Evolutionary conservation across 2,888 invertebrate genomes (phyloP), one percentile per base, ranked within the genome.

Genomic region (Eurytoma adleriae): DNA sequence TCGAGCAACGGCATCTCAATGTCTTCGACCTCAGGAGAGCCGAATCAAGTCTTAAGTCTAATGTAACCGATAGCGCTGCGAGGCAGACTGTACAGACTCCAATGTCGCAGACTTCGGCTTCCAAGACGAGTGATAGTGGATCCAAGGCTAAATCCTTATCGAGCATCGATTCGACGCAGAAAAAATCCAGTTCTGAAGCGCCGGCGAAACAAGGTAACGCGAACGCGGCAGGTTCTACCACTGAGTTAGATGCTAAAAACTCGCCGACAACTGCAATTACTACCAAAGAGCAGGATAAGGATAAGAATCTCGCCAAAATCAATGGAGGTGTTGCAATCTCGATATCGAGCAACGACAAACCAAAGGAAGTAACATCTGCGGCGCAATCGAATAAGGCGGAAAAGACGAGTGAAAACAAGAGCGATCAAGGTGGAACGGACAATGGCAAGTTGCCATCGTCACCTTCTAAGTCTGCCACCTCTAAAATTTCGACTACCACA

Each of bases 11-110:
- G n/a, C 85, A 86, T 40, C 75, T 82, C 40, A 87, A 84, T 40
- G 86, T 84, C 50, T 89, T 86, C 67, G 88, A 89, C 82, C 81
- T 89, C 4, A 87, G 87, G 14, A 87, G 86, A 71, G 84, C 84
- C 16, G 85, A 84, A 5, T 10, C 64, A 27, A 82, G 30, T 5
- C 48, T 40, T 13, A 82, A 82, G 20, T 64, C 76, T 13, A 59
- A 27, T 12, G 10, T 56, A 1, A 67, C 66, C 2, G 24, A 14
- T 16, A 67, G 5, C 27, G 14, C 2, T 14, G 14, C 7, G 14
- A 64, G 67, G 56, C 68, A 72, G 48, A 64, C 40, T 40, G 10
- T 13, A 13, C 1, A 57, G 3, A 16, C 20, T 14, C n/a, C 3
- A 40, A 5, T 40, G 20, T 40, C 62, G 3, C 70, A 79, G 48